Evolutionary conservation across 1,140 invertebrate genomes (phyloP).

Genomic region (Pinna nobilis): DNA sequence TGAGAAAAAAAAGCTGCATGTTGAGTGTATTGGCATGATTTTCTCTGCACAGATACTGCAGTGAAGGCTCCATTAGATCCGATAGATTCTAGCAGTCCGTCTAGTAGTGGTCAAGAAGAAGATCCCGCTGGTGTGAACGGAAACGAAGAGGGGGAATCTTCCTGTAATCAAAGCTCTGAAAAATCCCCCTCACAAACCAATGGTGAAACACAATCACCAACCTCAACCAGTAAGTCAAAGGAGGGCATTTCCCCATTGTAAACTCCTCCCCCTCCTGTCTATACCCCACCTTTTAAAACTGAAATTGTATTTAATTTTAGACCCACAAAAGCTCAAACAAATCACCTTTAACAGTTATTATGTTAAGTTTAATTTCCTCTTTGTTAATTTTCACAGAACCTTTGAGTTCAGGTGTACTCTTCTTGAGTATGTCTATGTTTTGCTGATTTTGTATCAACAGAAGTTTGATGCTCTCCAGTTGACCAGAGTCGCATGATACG

Average conservation of each 20-base stretch:
- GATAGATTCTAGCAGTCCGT: constrained; percentile 31
- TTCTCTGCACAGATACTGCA: constrained; percentile 29
- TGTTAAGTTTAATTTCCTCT: too few relatives aligned
- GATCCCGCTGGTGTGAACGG: neutral
- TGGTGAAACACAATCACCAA: constrained; percentile 28
- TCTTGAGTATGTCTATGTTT: too few relatives aligned
- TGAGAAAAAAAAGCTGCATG: constrained; percentile 2
- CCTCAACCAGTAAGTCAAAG: constrained; percentile 34
- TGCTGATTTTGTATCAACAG: too few relatives aligned
- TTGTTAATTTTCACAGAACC: too few relatives aligned
- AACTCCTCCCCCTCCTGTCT: neutral
- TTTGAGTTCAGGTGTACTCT: too few relatives aligned
- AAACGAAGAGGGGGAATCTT: neutral
- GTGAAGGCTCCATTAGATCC: too few relatives aligned
- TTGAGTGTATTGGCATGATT: constrained; percentile 34
- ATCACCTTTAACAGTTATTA: too few relatives aligned
- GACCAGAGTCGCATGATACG: too few relatives aligned
- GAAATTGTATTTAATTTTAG: too few relatives aligned
- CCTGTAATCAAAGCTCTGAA: too few relatives aligned
- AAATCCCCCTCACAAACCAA: constrained; percentile 28
- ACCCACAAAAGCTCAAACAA: too few relatives aligned
- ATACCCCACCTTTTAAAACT: constrained; percentile 5
- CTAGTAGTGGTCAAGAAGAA: constrained; percentile 32
- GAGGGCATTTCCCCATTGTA: neutral
- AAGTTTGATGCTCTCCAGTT: too few relatives aligned